A percentile compares a stretch with the other conserved stretches of the same genome.
phyloP scores from a whole-genome alignment of 2,888 invertebrate genomes.

The Macaria notata region DNA sequence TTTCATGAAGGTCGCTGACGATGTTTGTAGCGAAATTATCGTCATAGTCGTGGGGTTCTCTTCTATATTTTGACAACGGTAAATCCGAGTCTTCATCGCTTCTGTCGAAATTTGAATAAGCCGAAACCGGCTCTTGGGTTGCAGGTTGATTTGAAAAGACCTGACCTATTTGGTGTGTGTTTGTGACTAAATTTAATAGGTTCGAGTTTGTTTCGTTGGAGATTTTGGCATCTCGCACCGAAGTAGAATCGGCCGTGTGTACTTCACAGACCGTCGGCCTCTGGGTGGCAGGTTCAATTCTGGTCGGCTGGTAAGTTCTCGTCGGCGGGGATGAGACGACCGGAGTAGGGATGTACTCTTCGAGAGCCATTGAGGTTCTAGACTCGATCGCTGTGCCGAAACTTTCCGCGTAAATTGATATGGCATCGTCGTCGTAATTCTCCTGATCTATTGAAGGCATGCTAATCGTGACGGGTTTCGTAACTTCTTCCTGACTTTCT shows the following conservation, averaged over 20 bases:
- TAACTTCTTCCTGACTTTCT: no score
- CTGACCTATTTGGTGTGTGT: no score
- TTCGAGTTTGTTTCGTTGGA: background rate
- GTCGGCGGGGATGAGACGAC: slow-evolving; percentile 24
- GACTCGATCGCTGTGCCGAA: slow-evolving; percentile 27
- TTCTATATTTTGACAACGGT: no score
- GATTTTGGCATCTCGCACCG: background rate
- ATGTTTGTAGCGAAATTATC: no score
- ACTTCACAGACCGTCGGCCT: slow-evolving; percentile 9
- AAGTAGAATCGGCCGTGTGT: slow-evolving; percentile 17
- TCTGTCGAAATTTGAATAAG: no score
- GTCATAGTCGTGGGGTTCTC: no score
- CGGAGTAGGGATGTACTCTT: slow-evolving; percentile 56
- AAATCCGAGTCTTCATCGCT: no score
- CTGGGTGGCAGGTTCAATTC: slow-evolving; percentile 31
- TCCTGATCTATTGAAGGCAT: slow-evolving; percentile 44
- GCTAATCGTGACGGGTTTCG: slow-evolving; percentile 20
- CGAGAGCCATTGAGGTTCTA: slow-evolving; percentile 24
- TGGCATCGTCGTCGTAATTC: slow-evolving; percentile 65
- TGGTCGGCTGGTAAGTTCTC: slow-evolving; percentile 49
- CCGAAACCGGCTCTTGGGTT: no score
- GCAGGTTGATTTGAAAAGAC: no score
- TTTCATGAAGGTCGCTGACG: no score
- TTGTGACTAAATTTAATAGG: no score
- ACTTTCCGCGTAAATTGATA: slow-evolving; percentile 70